phyloP scores from a whole-genome alignment of 1,140 invertebrate species.

The Drosophila suzukii region DNA sequence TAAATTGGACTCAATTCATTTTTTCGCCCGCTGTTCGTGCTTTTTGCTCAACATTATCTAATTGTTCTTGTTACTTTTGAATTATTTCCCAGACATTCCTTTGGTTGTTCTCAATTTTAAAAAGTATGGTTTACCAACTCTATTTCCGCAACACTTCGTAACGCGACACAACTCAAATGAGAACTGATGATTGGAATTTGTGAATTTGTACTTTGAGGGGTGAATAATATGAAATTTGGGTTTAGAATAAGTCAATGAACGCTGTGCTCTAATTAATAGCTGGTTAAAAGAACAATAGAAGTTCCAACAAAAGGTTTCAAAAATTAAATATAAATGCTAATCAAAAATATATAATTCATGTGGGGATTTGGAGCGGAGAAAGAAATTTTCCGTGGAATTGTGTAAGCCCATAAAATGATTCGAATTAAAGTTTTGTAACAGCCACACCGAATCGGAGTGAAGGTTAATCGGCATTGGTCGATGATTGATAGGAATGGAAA shows the following conservation, averaged over 20 bases:
- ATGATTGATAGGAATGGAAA: slow-evolving; percentile 47
- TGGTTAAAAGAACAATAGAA: slow-evolving; percentile 46
- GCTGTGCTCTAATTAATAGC: slow-evolving; percentile 57
- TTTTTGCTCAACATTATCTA: slow-evolving; percentile 8
- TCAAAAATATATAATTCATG: background rate
- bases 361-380: slow-evolving; percentile 40
- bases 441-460: slow-evolving; percentile 27
- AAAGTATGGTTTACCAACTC: background rate
- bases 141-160: slow-evolving; percentile 18
- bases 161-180: background rate
- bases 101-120: background rate
- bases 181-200: background rate
- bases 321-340: slow-evolving; percentile 30
- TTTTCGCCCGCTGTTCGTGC: slow-evolving; percentile 22
- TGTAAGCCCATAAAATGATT: slow-evolving; percentile 12
- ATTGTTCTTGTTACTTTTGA: slow-evolving; percentile 27
- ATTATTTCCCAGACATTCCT: slow-evolving; percentile 10
- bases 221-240: background rate
- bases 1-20: slow-evolving; percentile 76
- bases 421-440: slow-evolving; percentile 14
- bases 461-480: slow-evolving; percentile 45
- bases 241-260: slow-evolving; percentile 23
- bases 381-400: slow-evolving; percentile 26
- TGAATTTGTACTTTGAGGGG: background rate
- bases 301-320: slow-evolving; percentile 6